Base-by-base conservation (phyloP, 2,888 invertebrate species). In the Andricus curvator region DNA sequence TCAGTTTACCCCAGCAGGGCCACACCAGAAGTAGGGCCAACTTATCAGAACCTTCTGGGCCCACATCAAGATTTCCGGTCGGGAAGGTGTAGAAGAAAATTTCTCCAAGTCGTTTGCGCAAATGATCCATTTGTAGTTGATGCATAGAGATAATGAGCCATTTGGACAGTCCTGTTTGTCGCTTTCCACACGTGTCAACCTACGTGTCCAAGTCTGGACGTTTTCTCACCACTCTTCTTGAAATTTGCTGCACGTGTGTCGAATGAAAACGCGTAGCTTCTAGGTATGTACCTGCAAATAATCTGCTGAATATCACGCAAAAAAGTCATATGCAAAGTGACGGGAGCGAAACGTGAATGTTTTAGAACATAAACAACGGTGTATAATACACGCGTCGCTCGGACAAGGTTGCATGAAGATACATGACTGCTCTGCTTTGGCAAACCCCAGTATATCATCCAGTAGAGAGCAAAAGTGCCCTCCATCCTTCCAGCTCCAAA, bases 161-260 rank as follows among this genome's bases (percentile, higher is more conserved):
- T 56, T 56, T n/a, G 56, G 9, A 8, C 56, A 56, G 56, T n/a
- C 56, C 3, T 9, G 56, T 56, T 56, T 56, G 56, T 56, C 11
- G n/a, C 56, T 56, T 56, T 56, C 11, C n/a, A 56, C 56, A 56
- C 56, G 56, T 56, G n/a, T n/a, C 56, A 56, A 56, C 56, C 56
- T 56, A 56, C 56, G 56, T 56, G 56, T 9, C 2, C n/a, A n/a
- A 56, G n/a, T 11, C 9, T 56, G 56, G n/a, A n/a, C 3, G 56
- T 56, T 56, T 56, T 56, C 56, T 56, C n/a, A 56, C n/a, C 56
- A 56, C 51, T 20, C 1, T 56, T 56, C 51, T 56, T 8, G 51
- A n/a, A 56, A 56, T 56, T 56, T 56, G 56, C n/a, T 56, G 56
- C 56, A 56, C 56, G 56, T 56, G 56, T n/a, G n/a, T 11, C 56